Percentiles rank a stretch among this genome's conserved stretches.
Evolutionary conservation across 2,113 vertebrate species (phyloP).

Genomic region (Labrus mixtus): DNA sequence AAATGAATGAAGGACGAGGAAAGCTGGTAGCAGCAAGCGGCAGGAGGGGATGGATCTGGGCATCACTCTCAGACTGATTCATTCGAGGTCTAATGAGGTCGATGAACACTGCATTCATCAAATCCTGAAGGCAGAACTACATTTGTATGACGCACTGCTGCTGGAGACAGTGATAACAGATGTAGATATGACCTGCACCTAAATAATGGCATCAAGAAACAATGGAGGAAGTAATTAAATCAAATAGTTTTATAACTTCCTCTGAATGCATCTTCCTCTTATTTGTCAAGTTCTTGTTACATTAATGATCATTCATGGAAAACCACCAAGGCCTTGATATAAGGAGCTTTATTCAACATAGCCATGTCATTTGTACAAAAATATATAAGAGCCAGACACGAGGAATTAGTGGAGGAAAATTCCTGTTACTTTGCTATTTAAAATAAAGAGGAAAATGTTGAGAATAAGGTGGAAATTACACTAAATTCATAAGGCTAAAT

Average conservation of each 20-base stretch:
- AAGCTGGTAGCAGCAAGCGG: constrained; percentile 17
- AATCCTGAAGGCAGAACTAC: constrained; percentile 26
- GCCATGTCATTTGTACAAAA: no score
- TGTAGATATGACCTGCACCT: neutral
- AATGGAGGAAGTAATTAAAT: constrained; percentile 16
- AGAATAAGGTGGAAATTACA: no score
- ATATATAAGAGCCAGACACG: no score
- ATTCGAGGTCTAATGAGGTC: constrained; percentile 61
- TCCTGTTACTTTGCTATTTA: no score
- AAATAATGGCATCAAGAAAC: neutral
- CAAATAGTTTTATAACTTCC: neutral
- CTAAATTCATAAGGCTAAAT: no score
- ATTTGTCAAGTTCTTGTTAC: constrained; percentile 16
- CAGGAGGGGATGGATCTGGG: constrained; percentile 36
- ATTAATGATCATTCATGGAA: constrained; percentile 7
- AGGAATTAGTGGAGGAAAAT: no score
- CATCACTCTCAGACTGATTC: constrained; percentile 52
- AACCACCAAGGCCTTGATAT: neutral
- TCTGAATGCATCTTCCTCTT: constrained; percentile 19
- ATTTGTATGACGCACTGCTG: constrained; percentile 13
- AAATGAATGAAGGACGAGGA: constrained; percentile 53
- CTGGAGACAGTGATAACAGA: neutral
- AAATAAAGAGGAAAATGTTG: no score
- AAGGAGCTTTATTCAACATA: neutral
- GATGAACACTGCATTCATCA: constrained; percentile 63